Evolutionary conservation across 2,113 vertebrate species (phyloP), one percentile per base, ranked within the genome.

Genomic region (Semicossyphus pulcher): DNA sequence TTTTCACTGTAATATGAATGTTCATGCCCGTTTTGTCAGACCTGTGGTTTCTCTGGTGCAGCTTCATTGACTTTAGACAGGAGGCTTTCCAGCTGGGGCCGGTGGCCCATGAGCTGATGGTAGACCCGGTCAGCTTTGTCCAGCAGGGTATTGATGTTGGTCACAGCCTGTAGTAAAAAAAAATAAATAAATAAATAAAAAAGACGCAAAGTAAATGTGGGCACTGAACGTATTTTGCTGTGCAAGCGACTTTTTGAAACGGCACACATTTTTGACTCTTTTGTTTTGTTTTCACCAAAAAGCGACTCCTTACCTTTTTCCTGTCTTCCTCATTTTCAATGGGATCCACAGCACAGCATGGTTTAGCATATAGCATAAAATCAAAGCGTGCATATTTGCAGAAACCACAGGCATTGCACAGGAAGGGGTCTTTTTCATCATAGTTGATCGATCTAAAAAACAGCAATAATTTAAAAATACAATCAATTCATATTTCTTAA

Each of bases 321-420:
- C 97, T 91, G 80, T 99, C 97, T 84, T 99, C 98, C 74, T 99
- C 97, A 3, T 99, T 99, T 78, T 99, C 97, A 11, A 99, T 99
- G 58, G 98, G 98, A 84, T 99, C 98, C 91, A 99, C 98, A 0
- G 98, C 98, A 12, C 98, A 99, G 92, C 98, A 99, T 4, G 98
- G 97, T 86, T 96, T 97, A 77, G 98, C 97, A 1, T 97, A 98
- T 10, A 99, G 87, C 98, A 99, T 99, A 94, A 99, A 99, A 89
- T 99, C 97, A n/a, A 99, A 99, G 74, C 97, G 94, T 4, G 97
- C 98, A 0, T 99, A 99, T 90, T 99, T 99, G 87, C 98, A 99
- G 93, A 99, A 99, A 31, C 98, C 98, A 59, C 98, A 99, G 59
- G 98, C 97, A 0, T 99, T 99, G 91, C 98, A 99, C 26, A 99